These are phyloP conservation scores for Drosophila guanche DNA, from an alignment of 1,140 invertebrate species.

Conservation along the genomic window DNA sequence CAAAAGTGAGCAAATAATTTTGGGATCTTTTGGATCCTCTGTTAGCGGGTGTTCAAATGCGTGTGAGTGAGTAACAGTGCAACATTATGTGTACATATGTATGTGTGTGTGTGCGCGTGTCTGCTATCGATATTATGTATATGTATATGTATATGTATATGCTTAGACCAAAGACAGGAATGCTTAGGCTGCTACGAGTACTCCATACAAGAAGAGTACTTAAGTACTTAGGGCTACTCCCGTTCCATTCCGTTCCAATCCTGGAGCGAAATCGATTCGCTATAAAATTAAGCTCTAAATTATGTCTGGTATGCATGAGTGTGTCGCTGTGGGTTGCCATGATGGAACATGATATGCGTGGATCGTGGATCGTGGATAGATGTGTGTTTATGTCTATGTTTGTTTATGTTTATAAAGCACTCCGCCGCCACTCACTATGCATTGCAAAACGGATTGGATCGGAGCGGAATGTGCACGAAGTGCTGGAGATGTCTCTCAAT, in stretches of 20 bases:
- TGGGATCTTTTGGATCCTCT: conserved; percentile 6
- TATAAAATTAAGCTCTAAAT: conserved; percentile 65
- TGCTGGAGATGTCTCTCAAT: conserved; percentile 33
- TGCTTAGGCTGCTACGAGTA: conserved; percentile 62
- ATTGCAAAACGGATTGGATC: conserved; percentile 34
- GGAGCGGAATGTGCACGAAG: conserved; percentile 58
- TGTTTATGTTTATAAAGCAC: conserved; percentile 19
- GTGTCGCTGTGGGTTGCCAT: conserved; percentile 45
- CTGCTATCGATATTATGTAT: conserved; percentile 41
- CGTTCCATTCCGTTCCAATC: conserved; percentile 42
- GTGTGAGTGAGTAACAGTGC: conserved; percentile 28
- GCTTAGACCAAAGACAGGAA: conserved; percentile 73
- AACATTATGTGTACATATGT: conserved; percentile 15
- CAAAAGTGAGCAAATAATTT: conserved; percentile 19
- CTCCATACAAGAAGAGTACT: conserved; percentile 66
- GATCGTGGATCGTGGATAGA: conserved; percentile 18
- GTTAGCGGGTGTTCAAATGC: conserved; percentile 40
- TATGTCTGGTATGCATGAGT: conserved; percentile 61
- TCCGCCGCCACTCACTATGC: conserved; percentile 32
- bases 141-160: conserved; percentile 43
- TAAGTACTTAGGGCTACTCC: conserved; percentile 20
- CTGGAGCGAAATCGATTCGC: conserved; percentile 48
- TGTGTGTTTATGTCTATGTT: conserved; percentile 26
- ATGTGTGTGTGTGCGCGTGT: conserved; percentile 33
- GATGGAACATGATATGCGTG: conserved; percentile 48